Evolutionary conservation across 2,113 vertebrate genomes (phyloP), one percentile per base, ranked within the genome.

Genomic region (Gasterosteus nipponicus): DNA sequence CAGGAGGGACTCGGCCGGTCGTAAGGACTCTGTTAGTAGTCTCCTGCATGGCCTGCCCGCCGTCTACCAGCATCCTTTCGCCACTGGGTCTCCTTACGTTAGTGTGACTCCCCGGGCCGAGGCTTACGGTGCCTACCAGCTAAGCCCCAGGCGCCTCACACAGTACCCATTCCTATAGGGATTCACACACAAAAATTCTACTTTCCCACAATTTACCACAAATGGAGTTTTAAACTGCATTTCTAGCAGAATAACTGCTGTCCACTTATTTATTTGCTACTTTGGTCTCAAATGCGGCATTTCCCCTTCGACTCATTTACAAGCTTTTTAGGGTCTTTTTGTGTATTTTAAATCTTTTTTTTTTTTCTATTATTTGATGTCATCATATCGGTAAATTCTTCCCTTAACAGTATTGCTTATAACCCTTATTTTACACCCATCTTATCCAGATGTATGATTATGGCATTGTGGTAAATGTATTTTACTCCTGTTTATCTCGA

Each of bases 1-100:
- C 77, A 85, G 91, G 81, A 89, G 91, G 63, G 92, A 92, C 79
- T 83, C 87, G 92, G 90, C 95, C 94, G 31, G 86, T 63, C 89
- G 95, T 62, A 98, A 97, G 22, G 96, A 98, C 86, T 95, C 96
- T 10, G 96, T 98, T 69, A 96, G 96, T 0, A 96, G 96, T 82
- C 94, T 99, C 95, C 96, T 97, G 60, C 96, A 97, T 0, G 93
- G 95, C 86, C 95, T 97, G 71, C 97, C 97, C 0, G 94, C 97
- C 68, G 96, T 96, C 92, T 99, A 98, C 92, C 97, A 97, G 89
- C 96, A 97, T 87, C 97, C 96, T 89, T 99, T 99, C 58, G 90
- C 96, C 77, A 59, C 89, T 12, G 95, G 96, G 78, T 96, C 98
- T 85, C 96, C 98, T 68, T 99, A 98, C 76, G 95, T 98, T 83